Evolutionary conservation across 1,140 invertebrate species (phyloP).

Genomic region (Drosophila funebris): DNA sequence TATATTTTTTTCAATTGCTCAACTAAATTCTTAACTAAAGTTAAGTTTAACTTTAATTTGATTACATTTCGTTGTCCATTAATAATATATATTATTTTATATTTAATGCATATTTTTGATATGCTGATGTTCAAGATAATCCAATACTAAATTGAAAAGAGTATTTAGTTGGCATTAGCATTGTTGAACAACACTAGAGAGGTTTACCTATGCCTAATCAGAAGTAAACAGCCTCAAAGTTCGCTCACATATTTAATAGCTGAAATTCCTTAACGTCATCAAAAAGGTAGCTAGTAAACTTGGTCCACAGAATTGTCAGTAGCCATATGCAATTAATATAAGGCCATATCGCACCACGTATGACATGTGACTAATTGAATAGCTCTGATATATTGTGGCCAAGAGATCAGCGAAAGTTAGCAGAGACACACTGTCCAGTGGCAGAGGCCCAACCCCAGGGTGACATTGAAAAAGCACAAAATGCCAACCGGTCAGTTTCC

Average conservation of each 20-base stretch:
- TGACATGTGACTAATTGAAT: slow-evolving; percentile 81
- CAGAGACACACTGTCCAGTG: not conserved
- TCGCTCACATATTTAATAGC: too few relatives aligned
- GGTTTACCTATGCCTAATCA: too few relatives aligned
- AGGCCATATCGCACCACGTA: slow-evolving; percentile 60
- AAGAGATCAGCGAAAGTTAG: slow-evolving; percentile 71
- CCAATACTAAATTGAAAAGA: too few relatives aligned
- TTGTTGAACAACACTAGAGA: too few relatives aligned
- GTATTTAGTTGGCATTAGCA: too few relatives aligned
- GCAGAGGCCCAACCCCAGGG: not conserved
- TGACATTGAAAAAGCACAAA: slow-evolving; percentile 59
- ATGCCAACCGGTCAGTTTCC: slow-evolving; percentile 14
- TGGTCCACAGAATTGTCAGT: slow-evolving; percentile 4
- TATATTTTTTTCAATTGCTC: not conserved
- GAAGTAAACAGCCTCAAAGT: too few relatives aligned
- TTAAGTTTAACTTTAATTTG: too few relatives aligned
- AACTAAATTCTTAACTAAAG: too few relatives aligned
- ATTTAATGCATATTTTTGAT: too few relatives aligned
- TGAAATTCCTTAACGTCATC: not conserved
- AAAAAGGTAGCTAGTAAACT: slow-evolving; percentile 23
- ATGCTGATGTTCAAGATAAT: too few relatives aligned
- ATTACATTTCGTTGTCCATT: too few relatives aligned
- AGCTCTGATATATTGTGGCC: slow-evolving; percentile 63
- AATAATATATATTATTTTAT: too few relatives aligned
- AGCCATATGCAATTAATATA: slow-evolving; percentile 70